Base-by-base conservation (phyloP, 2,888 invertebrate genomes). In the Carpatolechia fugitivella region DNA sequence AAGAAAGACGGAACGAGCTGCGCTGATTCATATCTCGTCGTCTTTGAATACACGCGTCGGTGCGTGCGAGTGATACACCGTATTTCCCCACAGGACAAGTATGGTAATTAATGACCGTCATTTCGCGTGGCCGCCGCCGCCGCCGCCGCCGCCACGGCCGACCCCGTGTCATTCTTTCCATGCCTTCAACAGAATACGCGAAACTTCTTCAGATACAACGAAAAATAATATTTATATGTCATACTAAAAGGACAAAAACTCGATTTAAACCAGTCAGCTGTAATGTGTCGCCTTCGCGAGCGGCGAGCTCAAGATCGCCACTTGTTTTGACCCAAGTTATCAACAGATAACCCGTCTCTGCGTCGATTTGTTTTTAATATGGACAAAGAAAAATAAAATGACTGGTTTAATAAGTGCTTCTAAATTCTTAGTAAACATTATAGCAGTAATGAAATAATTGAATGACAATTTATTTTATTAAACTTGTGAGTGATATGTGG, bases 401-500 rank as follows among this genome's bases (percentile, higher is more conserved):
- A 3, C 3, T 20, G 11, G 24, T 11, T 44, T 44, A 16, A 20
- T 31, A 33, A 56, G 36, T 50, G 50, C 35, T 36, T 50, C 50
- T 30, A 30, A 49, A 20, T 31, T 2, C 20, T 44, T 44, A 16
- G 10, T 30, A 30, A 16, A 16, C 10, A 11, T 16, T 31, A 31
- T 24, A 31, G 16, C 47, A 7, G 49, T 13, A n/a, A n/a, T 11
- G 11, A 33, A 20, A 18, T 44, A n/a, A 4, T 18, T 18, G 10
- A 16, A 16, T 16, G 14, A 16, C 8, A 16, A 33, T 4, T 46
- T 20, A 46, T 4, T 48, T 16, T 8, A 30, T 31, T 47, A 38
- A 38, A 38, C 18, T 36, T n/a, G 30, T 38, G 18, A 35, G 55
- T 61, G 64, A 61, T 63, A 70, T 66, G 68, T 62, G 63, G 58